Percentiles rank a stretch among this genome's conserved stretches.
Evolutionary conservation across 2,888 invertebrate genomes (phyloP).

Genomic region (Taphrorychus bicolor): DNA sequence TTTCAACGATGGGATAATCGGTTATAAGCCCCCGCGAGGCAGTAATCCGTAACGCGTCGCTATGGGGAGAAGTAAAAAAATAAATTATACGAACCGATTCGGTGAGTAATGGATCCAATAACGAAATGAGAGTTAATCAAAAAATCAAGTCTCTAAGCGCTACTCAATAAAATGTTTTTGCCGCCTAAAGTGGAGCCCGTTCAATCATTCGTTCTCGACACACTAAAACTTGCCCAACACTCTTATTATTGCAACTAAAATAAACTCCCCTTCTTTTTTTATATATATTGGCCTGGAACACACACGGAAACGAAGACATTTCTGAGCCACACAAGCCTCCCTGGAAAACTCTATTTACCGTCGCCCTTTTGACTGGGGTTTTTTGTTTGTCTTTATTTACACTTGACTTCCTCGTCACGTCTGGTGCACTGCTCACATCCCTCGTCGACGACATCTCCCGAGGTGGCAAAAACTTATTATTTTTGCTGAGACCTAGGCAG

Average conservation of each 20-base stretch:
- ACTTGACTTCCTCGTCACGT: conserved; percentile 32
- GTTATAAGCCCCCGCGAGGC: not conserved
- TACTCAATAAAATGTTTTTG: too few relatives aligned
- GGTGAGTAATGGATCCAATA: too few relatives aligned
- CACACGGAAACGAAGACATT: not conserved
- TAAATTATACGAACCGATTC: not conserved
- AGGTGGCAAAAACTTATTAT: conserved; percentile 20
- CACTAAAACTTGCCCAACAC: too few relatives aligned
- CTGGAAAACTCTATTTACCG: conserved; percentile 1
- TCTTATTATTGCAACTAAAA: too few relatives aligned
- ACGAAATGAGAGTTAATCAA: too few relatives aligned
- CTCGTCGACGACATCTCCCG: not conserved
- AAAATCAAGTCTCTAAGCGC: too few relatives aligned
- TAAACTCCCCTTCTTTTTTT: too few relatives aligned
- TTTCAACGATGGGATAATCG: not conserved
- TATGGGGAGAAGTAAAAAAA: not conserved
- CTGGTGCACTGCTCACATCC: conserved; percentile 22
- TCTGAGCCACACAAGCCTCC: not conserved
- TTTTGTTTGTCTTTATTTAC: conserved; percentile 24
- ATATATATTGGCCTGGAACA: too few relatives aligned
- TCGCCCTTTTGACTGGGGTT: not conserved
- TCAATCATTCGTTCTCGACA: too few relatives aligned
- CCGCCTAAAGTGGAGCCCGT: too few relatives aligned
- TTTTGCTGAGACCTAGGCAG: not conserved
- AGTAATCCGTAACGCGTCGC: not conserved